These are phyloP conservation scores for Drosophila monieri DNA, from an alignment of 2,888 invertebrate genomes.

Conservation along the genomic window DNA sequence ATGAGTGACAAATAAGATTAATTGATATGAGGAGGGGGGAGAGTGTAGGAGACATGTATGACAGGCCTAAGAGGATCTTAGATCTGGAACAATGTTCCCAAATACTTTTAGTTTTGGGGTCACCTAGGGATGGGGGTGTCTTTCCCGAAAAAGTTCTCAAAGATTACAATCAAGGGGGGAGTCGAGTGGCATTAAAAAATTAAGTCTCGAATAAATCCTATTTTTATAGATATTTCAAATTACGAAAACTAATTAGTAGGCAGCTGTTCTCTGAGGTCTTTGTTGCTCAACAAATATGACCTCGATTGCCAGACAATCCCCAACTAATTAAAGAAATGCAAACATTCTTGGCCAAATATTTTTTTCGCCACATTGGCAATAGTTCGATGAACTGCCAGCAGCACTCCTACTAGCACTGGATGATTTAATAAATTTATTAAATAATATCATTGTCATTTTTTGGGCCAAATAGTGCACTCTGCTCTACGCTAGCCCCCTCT, in stretches of 20 bases:
- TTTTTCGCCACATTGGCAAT: constrained; percentile 7
- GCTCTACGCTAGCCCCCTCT: constrained; percentile 13
- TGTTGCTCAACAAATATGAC: constrained; percentile 26
- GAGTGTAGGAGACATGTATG: constrained; percentile 41
- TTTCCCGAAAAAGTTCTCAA: not conserved
- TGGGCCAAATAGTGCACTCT: constrained; percentile 62
- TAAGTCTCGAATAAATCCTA: not conserved
- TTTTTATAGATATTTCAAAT: not conserved
- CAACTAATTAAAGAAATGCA: constrained; percentile 41
- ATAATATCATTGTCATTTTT: constrained; percentile 65
- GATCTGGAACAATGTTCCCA: constrained; percentile 55
- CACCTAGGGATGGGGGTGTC: constrained; percentile 20
- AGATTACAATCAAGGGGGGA: constrained; percentile 4
- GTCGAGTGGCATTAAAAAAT: not conserved
- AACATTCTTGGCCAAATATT: constrained; percentile 36
- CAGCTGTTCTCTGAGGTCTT: constrained; percentile 6
- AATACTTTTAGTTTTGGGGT: constrained; percentile 18
- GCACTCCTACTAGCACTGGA: constrained; percentile 16
- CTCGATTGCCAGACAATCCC: constrained; percentile 31
- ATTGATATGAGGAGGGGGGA: constrained; percentile 59
- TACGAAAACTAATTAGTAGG: not conserved
- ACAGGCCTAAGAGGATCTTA: constrained; percentile 74
- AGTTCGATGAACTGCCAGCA: constrained; percentile 31
- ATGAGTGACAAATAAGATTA: constrained; percentile 79
- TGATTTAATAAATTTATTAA: constrained; percentile 69